phyloP scores from a whole-genome alignment of 2,888 invertebrate genomes.

The Andrena minutula region DNA sequence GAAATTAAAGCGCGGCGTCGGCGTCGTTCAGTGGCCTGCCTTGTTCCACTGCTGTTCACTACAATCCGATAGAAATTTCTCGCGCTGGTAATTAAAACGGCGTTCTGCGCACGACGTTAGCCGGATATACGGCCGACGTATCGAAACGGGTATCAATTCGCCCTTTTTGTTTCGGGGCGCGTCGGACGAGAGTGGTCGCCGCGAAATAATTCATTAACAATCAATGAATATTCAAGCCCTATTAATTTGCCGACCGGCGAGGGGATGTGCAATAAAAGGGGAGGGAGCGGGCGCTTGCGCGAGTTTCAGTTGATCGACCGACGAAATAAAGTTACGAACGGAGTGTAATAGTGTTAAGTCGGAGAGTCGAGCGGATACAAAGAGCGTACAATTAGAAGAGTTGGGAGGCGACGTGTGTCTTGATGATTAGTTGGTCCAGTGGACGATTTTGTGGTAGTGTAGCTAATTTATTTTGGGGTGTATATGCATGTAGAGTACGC shows the following conservation, averaged over 20 bases:
- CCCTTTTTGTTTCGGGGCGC: slow-evolving; percentile 48
- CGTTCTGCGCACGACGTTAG: slow-evolving; percentile 34
- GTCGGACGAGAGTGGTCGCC: slow-evolving; percentile 20
- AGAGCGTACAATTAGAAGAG: too few species aligned
- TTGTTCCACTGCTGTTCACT: slow-evolving; percentile 17
- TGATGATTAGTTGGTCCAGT: too few species aligned
- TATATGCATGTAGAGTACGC: too few species aligned
- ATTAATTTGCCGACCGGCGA: slow-evolving; percentile 49
- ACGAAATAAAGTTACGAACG: slow-evolving; percentile 37
- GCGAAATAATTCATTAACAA: slow-evolving; percentile 72
- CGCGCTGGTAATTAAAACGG: slow-evolving; percentile 47
- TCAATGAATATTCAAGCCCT: slow-evolving; percentile 72
- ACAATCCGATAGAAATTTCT: slow-evolving; percentile 36
- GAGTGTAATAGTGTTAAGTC: background rate
- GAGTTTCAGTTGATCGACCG: slow-evolving; percentile 18
- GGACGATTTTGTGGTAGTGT: too few species aligned
- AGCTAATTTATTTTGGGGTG: too few species aligned
- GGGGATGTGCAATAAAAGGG: background rate
- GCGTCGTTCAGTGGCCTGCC: slow-evolving; percentile 3
- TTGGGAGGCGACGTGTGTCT: too few species aligned
- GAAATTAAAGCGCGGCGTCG: slow-evolving; percentile 33
- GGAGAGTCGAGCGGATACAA: too few species aligned
- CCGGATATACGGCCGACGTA: slow-evolving; percentile 26
- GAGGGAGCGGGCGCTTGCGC: background rate
- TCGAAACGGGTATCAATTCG: slow-evolving; percentile 54